Conservation (phyloP, 2,797 vertebrate species). For the Melopsittacus undulatus region DNA sequence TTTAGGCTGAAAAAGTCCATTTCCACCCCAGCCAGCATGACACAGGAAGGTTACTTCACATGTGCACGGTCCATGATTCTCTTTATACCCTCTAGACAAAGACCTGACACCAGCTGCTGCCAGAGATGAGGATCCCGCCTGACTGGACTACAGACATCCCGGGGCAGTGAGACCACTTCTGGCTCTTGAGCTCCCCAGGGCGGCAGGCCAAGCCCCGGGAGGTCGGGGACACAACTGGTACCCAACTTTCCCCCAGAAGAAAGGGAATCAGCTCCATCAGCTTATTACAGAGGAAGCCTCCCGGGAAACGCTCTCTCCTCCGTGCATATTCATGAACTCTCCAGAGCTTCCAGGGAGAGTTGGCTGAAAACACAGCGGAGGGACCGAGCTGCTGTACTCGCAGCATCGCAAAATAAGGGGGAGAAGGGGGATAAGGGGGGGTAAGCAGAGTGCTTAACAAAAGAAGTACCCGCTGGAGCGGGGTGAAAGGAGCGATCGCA, state of each 20-base stretch:
- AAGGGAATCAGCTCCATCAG: slow-evolving; percentile 4
- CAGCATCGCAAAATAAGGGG: background rate
- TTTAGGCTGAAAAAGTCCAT: background rate
- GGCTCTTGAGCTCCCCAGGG: background rate
- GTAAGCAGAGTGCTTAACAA: background rate
- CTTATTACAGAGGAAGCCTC: background rate
- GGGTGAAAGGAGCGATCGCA: background rate
- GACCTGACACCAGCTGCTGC: background rate
- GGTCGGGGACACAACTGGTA: background rate
- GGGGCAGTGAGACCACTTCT: background rate
- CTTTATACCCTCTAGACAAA: background rate
- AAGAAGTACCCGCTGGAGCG: background rate
- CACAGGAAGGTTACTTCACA: background rate
- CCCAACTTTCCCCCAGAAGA: slow-evolving; percentile 19
- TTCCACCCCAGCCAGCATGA: background rate
- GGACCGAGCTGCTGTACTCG: background rate
- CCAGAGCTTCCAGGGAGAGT: slow-evolving; percentile 37
- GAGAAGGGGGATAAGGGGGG: fast-evolving
- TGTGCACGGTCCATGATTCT: background rate
- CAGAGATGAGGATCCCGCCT: background rate
- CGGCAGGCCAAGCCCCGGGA: background rate
- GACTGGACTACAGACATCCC: background rate
- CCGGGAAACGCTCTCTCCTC: slow-evolving; percentile 1
- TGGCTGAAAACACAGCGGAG: background rate
- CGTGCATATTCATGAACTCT: slow-evolving; percentile 48